Evolutionary conservation across 2,888 invertebrate genomes (phyloP).

Genomic region (Psococerastis gibbosa): DNA sequence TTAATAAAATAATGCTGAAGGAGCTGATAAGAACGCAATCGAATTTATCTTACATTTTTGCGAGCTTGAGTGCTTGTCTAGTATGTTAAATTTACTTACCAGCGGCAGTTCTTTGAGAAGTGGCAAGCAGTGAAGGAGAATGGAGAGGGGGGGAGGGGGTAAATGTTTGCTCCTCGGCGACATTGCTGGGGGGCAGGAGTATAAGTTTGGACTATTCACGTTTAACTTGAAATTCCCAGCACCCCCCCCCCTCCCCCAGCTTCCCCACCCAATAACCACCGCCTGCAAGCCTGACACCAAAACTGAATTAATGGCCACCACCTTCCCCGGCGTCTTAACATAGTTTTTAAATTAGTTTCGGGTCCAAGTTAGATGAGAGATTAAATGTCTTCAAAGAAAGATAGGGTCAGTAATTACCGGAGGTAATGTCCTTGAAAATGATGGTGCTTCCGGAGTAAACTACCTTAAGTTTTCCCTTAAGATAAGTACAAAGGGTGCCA

Average conservation of each 20-base stretch:
- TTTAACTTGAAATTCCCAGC: not conserved
- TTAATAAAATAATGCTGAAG: too few relatives aligned
- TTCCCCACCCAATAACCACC: constrained; percentile 6
- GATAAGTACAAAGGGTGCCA: too few relatives aligned
- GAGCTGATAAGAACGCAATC: too few relatives aligned
- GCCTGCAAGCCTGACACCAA: constrained; percentile 7
- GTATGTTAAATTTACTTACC: too few relatives aligned
- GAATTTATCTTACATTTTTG: too few relatives aligned
- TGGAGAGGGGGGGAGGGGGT: not conserved
- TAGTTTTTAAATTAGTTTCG: not conserved
- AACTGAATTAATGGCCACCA: constrained; percentile 8
- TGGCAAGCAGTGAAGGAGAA: not conserved
- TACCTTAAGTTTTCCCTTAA: too few relatives aligned
- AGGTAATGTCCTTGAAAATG: not conserved
- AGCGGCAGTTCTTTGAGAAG: too few relatives aligned
- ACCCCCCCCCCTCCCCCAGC: not conserved
- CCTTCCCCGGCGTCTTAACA: not conserved
- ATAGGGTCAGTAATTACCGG: not conserved
- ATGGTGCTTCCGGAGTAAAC: too few relatives aligned
- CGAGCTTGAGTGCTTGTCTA: too few relatives aligned
- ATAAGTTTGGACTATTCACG: not conserved
- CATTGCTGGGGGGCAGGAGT: not conserved
- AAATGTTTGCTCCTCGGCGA: not conserved
- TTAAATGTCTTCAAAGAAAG: not conserved
- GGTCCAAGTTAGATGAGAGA: not conserved